Percentiles rank a stretch among this genome's conserved stretches.
These are phyloP conservation scores for Antrozous pallidus DNA, from an alignment of 2,797 vertebrate species.

Conservation along the genomic window DNA sequence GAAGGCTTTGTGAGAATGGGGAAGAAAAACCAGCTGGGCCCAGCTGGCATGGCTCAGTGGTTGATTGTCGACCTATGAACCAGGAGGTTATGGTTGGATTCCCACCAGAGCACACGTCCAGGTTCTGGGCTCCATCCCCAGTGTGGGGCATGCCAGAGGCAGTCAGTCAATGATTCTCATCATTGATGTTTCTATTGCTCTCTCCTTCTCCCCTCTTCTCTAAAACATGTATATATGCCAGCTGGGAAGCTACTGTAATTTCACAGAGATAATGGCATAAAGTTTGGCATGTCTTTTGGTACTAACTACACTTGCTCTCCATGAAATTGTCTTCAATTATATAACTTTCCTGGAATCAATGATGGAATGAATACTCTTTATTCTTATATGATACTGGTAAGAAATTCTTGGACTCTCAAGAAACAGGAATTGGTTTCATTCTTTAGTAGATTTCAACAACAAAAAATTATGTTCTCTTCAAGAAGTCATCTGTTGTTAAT, in stretches of 20 bases:
- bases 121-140: too few relatives aligned
- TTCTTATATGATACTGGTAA: not conserved
- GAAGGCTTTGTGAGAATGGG: not conserved
- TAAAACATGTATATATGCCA: too few relatives aligned
- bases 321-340: not conserved
- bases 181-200: too few relatives aligned
- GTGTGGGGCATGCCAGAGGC: too few relatives aligned
- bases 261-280: not conserved
- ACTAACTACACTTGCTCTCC: not conserved
- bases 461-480: not conserved
- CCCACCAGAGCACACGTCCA: too few relatives aligned
- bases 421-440: not conserved
- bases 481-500: not conserved
- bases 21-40: not conserved
- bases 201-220: too few relatives aligned
- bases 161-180: too few relatives aligned
- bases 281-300: too few relatives aligned
- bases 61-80: too few relatives aligned
- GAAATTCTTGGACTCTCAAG: not conserved
- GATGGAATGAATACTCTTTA: not conserved
- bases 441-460: not conserved
- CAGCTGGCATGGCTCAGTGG: too few relatives aligned
- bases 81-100: too few relatives aligned
- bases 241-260: not conserved
- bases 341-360: not conserved